phyloP scores from a whole-genome alignment of 1,140 invertebrate genomes.

The Drosophila orosa region DNA sequence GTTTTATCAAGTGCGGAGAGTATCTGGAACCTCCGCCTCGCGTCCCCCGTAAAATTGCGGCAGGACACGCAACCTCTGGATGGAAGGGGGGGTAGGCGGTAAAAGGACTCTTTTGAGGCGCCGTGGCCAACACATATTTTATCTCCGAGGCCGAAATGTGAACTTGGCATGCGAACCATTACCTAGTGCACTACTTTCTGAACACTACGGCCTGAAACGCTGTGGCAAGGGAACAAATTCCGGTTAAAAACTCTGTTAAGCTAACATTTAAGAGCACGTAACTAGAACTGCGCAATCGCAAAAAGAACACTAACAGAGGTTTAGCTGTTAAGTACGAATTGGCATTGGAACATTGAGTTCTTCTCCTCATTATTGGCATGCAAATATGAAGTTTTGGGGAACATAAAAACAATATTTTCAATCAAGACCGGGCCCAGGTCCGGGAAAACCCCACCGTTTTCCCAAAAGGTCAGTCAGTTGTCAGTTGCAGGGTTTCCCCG shows the following conservation, averaged over 20 bases:
- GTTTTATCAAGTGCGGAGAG: conserved; percentile 63
- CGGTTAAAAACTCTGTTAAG: conserved; percentile 29
- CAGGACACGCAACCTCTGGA: conserved; percentile 41
- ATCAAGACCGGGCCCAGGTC: neutral
- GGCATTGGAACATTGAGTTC: conserved; percentile 14
- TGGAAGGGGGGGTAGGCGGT: neutral
- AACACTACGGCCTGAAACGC: conserved; percentile 11
- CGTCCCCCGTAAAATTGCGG: conserved; percentile 17
- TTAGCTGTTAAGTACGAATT: neutral
- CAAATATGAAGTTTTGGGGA: conserved; percentile 5
- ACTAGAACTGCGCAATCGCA: conserved; percentile 60
- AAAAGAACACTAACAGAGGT: conserved; percentile 23
- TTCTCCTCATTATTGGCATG: conserved; percentile 1
- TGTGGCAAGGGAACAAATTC: conserved; percentile 23
- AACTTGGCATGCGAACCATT: conserved; percentile 58
- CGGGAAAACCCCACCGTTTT: neutral
- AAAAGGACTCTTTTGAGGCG: conserved; percentile 47
- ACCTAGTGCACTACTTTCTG: conserved; percentile 54
- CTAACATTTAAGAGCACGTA: conserved; percentile 68
- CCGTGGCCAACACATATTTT: conserved; percentile 61
- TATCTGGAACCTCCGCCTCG: conserved; percentile 2
- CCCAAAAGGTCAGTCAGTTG: conserved; percentile 7
- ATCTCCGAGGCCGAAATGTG: conserved; percentile 50
- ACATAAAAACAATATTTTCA: conserved; percentile 15
- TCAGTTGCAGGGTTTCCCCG: neutral